Evolutionary conservation across 2,888 invertebrate species (phyloP), one percentile per base, ranked within the genome.

Genomic region (Pinctada fucata): DNA sequence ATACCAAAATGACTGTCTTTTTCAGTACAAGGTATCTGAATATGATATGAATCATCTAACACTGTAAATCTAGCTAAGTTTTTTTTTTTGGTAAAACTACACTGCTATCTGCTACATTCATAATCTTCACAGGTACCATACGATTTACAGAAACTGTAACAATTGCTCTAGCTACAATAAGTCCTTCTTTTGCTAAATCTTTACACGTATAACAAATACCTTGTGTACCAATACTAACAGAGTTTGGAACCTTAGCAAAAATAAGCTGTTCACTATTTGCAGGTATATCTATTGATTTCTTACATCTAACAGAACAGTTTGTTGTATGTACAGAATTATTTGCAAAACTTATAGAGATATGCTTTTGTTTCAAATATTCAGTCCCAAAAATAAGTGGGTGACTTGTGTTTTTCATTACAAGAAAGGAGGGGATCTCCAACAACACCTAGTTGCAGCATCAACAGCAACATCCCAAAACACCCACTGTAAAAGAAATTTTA

Each of bases 311-410:
- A 45, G 63, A 64, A 2, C 52, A 49, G 13, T n/a, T n/a, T n/a
- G n/a, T n/a, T n/a, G n/a, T n/a, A n/a, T n/a, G n/a, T n/a, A n/a
- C n/a, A n/a, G n/a, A n/a, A n/a, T n/a, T n/a, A n/a, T n/a, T n/a
- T n/a, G n/a, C n/a, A n/a, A n/a, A n/a, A n/a, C n/a, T n/a, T n/a
- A n/a, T n/a, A n/a, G n/a, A n/a, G n/a, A n/a, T n/a, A n/a, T n/a
- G n/a, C n/a, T n/a, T n/a, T n/a, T n/a, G n/a, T n/a, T n/a, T n/a
- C n/a, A n/a, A n/a, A n/a, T n/a, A 69, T 69, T 52, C 51, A 58
- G 75, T 75, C 13, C 75, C 75, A 58, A 69, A 58, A 58, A 75
- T 69, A n/a, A 75, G 48, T 8, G 75, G 75, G 48, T 75, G 68
- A 51, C 51, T 66, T 10, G 74, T 67, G n/a, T 66, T 47, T 16